Evolutionary conservation across 2,113 vertebrate species (phyloP), one percentile per base, ranked within the genome.

Genomic region (Xenus cinereus): DNA sequence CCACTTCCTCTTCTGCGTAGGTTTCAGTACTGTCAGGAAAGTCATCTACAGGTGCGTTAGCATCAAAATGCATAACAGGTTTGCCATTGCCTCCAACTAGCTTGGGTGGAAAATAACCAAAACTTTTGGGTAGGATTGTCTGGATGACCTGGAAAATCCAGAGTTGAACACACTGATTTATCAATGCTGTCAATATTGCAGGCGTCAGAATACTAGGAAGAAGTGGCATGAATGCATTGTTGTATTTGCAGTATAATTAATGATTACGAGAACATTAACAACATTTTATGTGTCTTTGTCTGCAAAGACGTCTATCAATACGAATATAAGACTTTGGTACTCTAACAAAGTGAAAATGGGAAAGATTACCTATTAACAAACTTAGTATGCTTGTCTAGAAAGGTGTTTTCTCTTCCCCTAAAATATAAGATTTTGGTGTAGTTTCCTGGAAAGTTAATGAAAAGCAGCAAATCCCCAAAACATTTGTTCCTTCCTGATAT

Each of bases 1-100:
- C 98, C 10, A 98, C 98, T 76, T 99, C 98, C 9, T 99, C 98
- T 56, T 98, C 98, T 18, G 98, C 90, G 6, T 93, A 91, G 97
- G 84, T 98, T 69, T 94, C 88, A 37, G 77, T 95, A 19, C 98
- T 97, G 19, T 97, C 98, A 19, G 97, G 92, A 39, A 96, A 87
- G 23, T 98, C 87, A 30, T 95, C 95, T 74, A 97, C 92, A 59
- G 98, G 96, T 35, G 96, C 30, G 39, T 95, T 97, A 2, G 97
- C 91, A 96, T 97, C 92, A 24, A 97, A 95, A 12, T 97, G 84
- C 84, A 98, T n/a, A 86, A 68, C 6, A 98, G 96, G 27, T 97
- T 98, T 99, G 45, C 98, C 96, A 45, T 98, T 93, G 1, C 83
- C 95, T 45, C 98, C 98, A 5, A 97, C 56, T 22, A 99, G 72